phyloP scores from a whole-genome alignment of 2,888 invertebrate species.

The Resseliella maxima region DNA sequence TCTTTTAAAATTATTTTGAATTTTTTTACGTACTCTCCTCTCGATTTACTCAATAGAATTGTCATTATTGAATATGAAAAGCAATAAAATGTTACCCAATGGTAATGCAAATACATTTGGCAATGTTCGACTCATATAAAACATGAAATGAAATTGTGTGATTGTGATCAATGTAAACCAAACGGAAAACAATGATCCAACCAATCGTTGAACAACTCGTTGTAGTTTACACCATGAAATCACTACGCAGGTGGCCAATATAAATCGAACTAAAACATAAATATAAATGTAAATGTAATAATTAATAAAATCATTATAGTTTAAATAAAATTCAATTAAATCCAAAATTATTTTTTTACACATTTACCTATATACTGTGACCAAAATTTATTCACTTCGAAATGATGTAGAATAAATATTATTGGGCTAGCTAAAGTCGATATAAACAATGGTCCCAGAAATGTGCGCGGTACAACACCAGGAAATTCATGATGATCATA shows the following conservation, averaged over 20 bases:
- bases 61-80: too few relatives aligned
- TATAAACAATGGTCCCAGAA: conserved; percentile 89
- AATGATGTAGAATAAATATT: conserved; percentile 74
- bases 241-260: conserved; percentile 82
- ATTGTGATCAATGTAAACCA: conserved; percentile 88
- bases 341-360: not conserved
- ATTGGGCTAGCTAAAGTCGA: conserved; percentile 83
- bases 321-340: not conserved
- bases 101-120: conserved; percentile 96
- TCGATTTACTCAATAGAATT: too few relatives aligned
- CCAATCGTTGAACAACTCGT: conserved; percentile 79
- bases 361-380: conserved; percentile 88
- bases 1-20: too few relatives aligned
- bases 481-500: conserved; percentile 99
- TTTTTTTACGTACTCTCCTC: too few relatives aligned
- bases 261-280: conserved; percentile 81
- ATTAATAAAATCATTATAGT: not conserved
- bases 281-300: too few relatives aligned
- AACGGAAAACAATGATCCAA: conserved; percentile 80
- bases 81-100: conserved; percentile 75
- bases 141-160: conserved; percentile 98
- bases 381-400: conserved; percentile 85
- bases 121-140: conserved; percentile 92
- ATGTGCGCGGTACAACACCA: conserved; percentile 96
- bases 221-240: conserved; percentile 79